phyloP scores from a whole-genome alignment of 2,797 vertebrate species.

The Pachyuromys duprasi region DNA sequence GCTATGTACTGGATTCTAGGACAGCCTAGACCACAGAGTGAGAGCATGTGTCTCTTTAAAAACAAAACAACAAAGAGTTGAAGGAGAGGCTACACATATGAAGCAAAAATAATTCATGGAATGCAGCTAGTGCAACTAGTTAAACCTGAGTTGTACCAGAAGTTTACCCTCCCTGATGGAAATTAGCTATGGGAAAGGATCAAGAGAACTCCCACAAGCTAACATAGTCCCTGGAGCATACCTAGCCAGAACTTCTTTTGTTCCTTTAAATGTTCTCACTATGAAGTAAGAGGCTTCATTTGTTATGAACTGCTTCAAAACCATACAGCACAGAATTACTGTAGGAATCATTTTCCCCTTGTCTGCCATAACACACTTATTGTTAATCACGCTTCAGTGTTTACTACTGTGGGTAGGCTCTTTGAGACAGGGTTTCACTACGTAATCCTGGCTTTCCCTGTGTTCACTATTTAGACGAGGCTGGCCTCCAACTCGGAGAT shows the following conservation, averaged over 20 bases:
- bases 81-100: background rate
- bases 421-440: background rate
- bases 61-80: background rate
- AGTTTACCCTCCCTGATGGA: slow-evolving; percentile 60
- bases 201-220: slow-evolving; percentile 68
- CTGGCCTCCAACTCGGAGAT: background rate
- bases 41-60: background rate
- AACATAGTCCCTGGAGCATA: background rate
- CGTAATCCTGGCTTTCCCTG: background rate
- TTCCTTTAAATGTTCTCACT: background rate
- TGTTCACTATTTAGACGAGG: background rate
- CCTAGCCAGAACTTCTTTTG: background rate
- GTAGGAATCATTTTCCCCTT: slow-evolving; percentile 33
- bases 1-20: background rate
- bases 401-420: background rate
- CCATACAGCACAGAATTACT: slow-evolving; percentile 69
- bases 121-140: slow-evolving; percentile 42
- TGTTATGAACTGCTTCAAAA: slow-evolving; percentile 59
- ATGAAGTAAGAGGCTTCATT: background rate
- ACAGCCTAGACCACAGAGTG: background rate
- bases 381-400: background rate
- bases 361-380: background rate
- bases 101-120: slow-evolving; percentile 66
- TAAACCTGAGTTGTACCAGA: slow-evolving; percentile 82
- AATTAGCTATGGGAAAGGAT: slow-evolving; percentile 68